These are phyloP conservation scores for Lepidurus couesii DNA, from an alignment of 1,140 invertebrate genomes.

Conservation along the genomic window DNA sequence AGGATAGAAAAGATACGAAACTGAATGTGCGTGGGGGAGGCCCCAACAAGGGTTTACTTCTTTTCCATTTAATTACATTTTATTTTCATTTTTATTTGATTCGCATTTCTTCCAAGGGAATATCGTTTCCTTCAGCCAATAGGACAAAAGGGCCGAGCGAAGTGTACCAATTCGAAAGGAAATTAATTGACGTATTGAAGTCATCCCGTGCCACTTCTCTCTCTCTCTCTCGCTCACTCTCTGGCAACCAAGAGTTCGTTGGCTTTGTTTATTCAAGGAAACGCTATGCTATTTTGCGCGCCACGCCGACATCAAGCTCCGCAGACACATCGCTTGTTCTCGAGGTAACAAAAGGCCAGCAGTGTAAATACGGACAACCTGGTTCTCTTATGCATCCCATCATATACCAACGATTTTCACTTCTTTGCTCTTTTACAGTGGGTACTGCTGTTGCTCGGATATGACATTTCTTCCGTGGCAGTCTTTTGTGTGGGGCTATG, in stretches of 20 bases:
- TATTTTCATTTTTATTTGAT: no score
- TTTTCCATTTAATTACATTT: no score
- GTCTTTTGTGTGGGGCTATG: not conserved
- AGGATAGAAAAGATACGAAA: no score
- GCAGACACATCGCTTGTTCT: not conserved
- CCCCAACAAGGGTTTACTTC: no score
- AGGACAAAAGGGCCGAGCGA: not conserved
- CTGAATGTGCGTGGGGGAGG: no score
- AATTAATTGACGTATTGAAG: constrained; percentile 16
- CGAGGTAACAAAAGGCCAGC: not conserved
- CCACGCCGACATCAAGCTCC: not conserved
- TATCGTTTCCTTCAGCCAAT: not conserved
- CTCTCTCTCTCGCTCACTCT: not conserved
- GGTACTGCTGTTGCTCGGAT: not conserved
- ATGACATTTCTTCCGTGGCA: constrained; percentile 1
- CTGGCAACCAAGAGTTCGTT: not conserved
- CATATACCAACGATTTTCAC: not conserved
- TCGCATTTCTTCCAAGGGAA: no score
- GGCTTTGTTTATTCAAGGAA: constrained; percentile 13
- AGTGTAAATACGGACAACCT: constrained; percentile 18
- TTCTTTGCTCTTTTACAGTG: not conserved
- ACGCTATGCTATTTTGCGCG: not conserved
- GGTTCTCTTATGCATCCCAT: not conserved
- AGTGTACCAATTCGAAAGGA: not conserved
- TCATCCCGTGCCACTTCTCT: constrained; percentile 13